Evolutionary conservation across 2,888 invertebrate genomes (phyloP).

Genomic region (Bombyx huttoni): DNA sequence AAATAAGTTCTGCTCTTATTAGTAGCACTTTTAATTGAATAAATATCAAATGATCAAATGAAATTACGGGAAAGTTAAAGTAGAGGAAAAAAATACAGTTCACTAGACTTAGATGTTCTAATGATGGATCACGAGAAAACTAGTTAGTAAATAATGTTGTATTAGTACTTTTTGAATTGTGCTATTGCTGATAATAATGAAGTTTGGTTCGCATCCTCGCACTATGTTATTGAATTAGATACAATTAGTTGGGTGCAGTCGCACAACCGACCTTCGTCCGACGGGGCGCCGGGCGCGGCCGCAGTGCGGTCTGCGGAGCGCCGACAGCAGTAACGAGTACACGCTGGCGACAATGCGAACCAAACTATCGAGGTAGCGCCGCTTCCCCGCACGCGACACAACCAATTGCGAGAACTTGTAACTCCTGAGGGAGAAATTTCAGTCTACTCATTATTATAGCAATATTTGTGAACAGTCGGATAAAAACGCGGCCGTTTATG

Average conservation of each 20-base stretch:
- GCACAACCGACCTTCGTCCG: constrained; percentile 37
- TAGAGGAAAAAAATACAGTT: too few species aligned
- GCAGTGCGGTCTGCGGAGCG: constrained; percentile 25
- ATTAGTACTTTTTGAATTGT: background rate
- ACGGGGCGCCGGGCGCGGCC: constrained; percentile 23
- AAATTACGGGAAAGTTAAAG: too few species aligned
- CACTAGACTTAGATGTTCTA: too few species aligned
- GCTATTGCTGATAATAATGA: constrained; percentile 4
- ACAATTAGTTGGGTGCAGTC: background rate
- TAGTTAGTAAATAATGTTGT: too few species aligned
- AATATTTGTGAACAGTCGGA: background rate
- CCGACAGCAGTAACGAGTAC: constrained; percentile 31
- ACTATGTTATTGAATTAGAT: constrained; percentile 11
- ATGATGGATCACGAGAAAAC: too few species aligned
- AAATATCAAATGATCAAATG: too few species aligned
- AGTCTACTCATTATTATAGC: background rate
- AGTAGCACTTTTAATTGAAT: too few species aligned
- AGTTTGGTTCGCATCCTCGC: constrained; percentile 45
- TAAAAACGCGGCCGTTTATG: background rate
- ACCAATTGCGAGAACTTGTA: constrained; percentile 56
- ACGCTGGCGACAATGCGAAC: constrained; percentile 47
- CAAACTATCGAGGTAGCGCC: constrained; percentile 38
- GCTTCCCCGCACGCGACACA: constrained; percentile 25
- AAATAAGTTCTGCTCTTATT: too few species aligned
- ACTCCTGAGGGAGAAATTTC: constrained; percentile 37